These are phyloP conservation scores for Diplodus sargus DNA, from an alignment of 2,797 vertebrate genomes.

Conservation along the genomic window DNA sequence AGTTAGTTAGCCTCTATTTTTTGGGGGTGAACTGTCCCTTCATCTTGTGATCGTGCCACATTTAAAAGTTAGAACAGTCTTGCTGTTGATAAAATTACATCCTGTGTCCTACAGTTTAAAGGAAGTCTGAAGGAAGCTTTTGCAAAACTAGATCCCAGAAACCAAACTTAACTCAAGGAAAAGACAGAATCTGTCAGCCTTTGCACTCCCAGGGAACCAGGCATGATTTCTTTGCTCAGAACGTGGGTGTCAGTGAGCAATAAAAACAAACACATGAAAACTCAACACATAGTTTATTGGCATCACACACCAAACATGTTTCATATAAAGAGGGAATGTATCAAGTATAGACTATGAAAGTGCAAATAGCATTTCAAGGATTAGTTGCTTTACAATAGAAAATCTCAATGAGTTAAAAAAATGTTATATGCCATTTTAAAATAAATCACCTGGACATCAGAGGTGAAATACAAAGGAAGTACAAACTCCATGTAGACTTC, in stretches of 20 bases:
- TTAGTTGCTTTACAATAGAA: constrained; percentile 98
- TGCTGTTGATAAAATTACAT: not conserved
- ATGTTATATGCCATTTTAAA: constrained; percentile 91
- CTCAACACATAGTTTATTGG: constrained; percentile 92
- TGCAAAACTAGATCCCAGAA: constrained; percentile 1
- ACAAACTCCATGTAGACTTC: constrained; percentile 83
- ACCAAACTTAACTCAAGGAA: constrained; percentile 20
- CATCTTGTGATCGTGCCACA: not conserved
- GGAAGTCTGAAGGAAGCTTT: not conserved
- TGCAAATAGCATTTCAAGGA: constrained; percentile 99
- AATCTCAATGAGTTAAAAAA: constrained; percentile 94
- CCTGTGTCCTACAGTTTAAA: not conserved
- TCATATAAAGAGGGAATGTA: constrained; percentile 99
- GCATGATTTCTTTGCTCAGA: not conserved
- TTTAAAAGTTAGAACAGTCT: not conserved
- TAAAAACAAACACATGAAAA: constrained; percentile 59
- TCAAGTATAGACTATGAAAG: constrained; percentile 99
- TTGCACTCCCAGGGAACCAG: constrained; percentile 14
- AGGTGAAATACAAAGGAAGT: constrained; percentile 84
- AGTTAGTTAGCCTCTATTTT: too few species aligned
- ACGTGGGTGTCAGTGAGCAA: not conserved
- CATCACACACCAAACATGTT: constrained; percentile 94
- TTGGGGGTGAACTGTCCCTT: too few species aligned
- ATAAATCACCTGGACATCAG: constrained; percentile 88
- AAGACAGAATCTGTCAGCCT: not conserved